phyloP scores from a whole-genome alignment of 2,888 invertebrate species.

The Noctuana brunneofusca region DNA sequence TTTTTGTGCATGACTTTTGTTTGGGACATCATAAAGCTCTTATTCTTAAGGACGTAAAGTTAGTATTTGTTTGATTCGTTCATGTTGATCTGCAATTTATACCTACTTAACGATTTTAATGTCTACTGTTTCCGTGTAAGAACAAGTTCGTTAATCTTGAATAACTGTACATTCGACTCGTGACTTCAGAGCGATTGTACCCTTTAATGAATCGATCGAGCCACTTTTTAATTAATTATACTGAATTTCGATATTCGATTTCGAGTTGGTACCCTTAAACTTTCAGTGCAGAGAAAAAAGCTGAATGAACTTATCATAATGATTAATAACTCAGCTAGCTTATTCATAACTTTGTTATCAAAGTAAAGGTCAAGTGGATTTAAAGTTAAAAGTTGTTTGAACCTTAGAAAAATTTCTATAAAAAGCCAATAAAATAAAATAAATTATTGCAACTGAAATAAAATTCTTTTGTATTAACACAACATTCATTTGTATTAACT shows the following conservation, averaged over 20 bases:
- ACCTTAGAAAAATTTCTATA: no score
- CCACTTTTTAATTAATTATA: conserved; percentile 36
- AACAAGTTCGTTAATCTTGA: conserved; percentile 35
- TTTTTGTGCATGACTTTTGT: conserved; percentile 35
- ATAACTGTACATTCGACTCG: conserved; percentile 34
- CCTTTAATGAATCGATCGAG: conserved; percentile 33
- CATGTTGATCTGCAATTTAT: neutral
- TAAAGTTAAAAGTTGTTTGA: neutral
- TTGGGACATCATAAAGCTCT: neutral
- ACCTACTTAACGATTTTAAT: conserved; percentile 21
- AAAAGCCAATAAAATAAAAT: no score
- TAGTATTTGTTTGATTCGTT: neutral
- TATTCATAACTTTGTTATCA: no score
- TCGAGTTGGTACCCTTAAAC: neutral
- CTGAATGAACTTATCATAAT: neutral
- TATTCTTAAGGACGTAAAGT: neutral
- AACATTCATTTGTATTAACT: no score
- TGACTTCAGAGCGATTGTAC: conserved; percentile 30
- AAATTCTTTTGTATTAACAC: no score
- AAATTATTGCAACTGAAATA: no score
- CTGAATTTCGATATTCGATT: conserved; percentile 27
- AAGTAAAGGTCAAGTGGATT: neutral
- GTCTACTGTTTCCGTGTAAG: conserved; percentile 35
- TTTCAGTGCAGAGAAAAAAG: neutral
- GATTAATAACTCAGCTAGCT: no score